A percentile compares a stretch with the other conserved stretches of the same genome.
These are phyloP conservation scores for Agrotis exclamationis DNA, from an alignment of 2,888 invertebrate species.

Conservation along the genomic window DNA sequence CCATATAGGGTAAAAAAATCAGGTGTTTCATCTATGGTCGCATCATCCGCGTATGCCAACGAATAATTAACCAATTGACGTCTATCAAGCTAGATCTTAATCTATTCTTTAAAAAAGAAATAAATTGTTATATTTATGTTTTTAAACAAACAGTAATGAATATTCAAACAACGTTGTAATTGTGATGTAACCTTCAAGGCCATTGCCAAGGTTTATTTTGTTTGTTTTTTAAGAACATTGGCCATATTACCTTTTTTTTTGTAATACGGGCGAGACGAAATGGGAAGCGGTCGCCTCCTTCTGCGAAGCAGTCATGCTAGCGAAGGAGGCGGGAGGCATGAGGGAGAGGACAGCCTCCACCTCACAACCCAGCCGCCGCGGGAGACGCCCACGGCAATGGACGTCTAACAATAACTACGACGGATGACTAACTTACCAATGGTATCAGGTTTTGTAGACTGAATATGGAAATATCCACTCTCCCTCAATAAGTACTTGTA, in stretches of 20 bases:
- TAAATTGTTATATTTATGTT: background rate
- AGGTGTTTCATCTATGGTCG: too few species aligned
- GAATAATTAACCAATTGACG: too few species aligned
- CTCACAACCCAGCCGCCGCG: too few species aligned
- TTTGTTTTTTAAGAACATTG: background rate
- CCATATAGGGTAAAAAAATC: too few species aligned
- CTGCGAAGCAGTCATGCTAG: too few species aligned
- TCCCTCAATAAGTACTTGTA: slow-evolving; percentile 83
- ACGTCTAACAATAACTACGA: too few species aligned
- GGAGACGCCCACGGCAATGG: too few species aligned
- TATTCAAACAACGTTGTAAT: background rate
- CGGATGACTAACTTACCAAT: slow-evolving; percentile 92
- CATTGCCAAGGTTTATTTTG: slow-evolving; percentile 9
- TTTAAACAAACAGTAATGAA: background rate
- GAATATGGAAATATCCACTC: slow-evolving; percentile 93
- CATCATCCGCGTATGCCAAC: too few species aligned
- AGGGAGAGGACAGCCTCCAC: too few species aligned
- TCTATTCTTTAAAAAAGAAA: background rate
- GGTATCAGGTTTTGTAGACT: slow-evolving; percentile 96
- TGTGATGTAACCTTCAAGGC: slow-evolving; percentile 1
- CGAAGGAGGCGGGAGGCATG: too few species aligned
- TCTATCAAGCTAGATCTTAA: background rate
- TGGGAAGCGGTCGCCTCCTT: too few species aligned
- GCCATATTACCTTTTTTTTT: background rate
- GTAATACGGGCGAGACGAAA: too few species aligned